Evolutionary conservation across 2,113 vertebrate species (phyloP).

Genomic region (Herpetotheres cachinnans): DNA sequence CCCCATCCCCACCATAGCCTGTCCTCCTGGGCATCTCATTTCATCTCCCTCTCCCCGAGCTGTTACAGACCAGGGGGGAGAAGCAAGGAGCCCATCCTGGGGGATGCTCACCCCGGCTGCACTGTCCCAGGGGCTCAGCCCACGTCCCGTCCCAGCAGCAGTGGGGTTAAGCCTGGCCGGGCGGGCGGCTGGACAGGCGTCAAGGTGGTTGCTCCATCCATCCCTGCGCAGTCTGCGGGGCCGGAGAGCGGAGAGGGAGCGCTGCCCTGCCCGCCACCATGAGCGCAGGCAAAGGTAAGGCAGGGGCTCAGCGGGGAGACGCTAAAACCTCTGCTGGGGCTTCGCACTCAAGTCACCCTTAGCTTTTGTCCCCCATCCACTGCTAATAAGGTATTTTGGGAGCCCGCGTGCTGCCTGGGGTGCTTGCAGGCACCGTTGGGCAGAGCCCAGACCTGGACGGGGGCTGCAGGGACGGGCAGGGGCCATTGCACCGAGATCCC

Average conservation of each 20-base stretch:
- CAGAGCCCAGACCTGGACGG: neutral
- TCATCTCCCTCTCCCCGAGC: accelerated
- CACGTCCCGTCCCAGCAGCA: neutral
- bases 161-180: conserved; percentile 46
- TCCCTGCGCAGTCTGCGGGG: conserved; percentile 25
- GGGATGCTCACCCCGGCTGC: accelerated
- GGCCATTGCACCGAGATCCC: accelerated
- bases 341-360: neutral
- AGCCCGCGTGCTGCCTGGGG: accelerated
- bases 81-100: accelerated
- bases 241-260: conserved; percentile 34
- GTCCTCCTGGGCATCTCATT: neutral
- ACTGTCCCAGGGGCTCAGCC: neutral
- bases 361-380: accelerated
- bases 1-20: neutral
- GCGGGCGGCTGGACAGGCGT: conserved; percentile 46
- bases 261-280: conserved; percentile 23
- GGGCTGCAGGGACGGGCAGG: neutral
- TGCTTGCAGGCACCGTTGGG: neutral
- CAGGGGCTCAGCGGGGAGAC: neutral
- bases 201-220: conserved; percentile 67
- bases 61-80: accelerated
- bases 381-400: neutral
- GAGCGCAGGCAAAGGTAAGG: conserved; percentile 71
- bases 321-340: neutral